Conservation (phyloP, 2,797 vertebrate genomes). For the Oryzias dopingdopingensis region DNA sequence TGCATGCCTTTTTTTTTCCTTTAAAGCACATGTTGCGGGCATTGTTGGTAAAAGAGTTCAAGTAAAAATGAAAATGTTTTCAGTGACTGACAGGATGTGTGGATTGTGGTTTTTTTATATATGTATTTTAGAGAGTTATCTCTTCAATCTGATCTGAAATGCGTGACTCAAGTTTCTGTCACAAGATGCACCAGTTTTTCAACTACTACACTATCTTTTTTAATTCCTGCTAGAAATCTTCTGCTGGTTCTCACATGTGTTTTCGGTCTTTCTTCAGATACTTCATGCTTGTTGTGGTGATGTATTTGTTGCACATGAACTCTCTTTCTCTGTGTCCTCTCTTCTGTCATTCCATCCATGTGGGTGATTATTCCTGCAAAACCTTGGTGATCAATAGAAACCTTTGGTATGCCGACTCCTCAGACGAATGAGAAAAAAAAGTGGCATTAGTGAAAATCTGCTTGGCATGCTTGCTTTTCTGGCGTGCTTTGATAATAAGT, state of each 20-base stretch:
- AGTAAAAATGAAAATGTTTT: too few relatives aligned
- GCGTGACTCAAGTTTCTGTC: conserved; percentile 38
- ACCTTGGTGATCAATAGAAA: conserved; percentile 90
- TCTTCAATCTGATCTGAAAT: conserved; percentile 35
- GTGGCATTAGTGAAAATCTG: conserved; percentile 46
- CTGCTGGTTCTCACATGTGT: conserved; percentile 39
- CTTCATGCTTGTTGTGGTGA: conserved; percentile 59
- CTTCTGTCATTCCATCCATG: conserved; percentile 86
- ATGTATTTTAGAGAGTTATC: conserved; percentile 15
- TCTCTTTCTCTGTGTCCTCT: conserved; percentile 74
- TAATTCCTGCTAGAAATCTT: conserved; percentile 33
- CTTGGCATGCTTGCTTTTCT: conserved; percentile 60
- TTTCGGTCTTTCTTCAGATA: conserved; percentile 50
- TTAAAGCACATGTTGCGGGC: too few relatives aligned
- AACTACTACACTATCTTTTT: conserved; percentile 21
- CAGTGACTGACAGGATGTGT: neutral
- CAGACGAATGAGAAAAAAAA: conserved; percentile 66
- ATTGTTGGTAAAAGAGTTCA: too few relatives aligned
- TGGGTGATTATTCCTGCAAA: conserved; percentile 91
- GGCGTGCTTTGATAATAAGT: conserved; percentile 67
- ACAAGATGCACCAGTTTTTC: conserved; percentile 34
- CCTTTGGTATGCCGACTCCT: conserved; percentile 89
- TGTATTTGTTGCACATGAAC: conserved; percentile 72
- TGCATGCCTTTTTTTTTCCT: too few relatives aligned
- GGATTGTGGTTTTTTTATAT: neutral